Percentiles rank a stretch among this genome's conserved stretches.
These are phyloP conservation scores for Galendromus occidentalis DNA, from an alignment of 1,140 invertebrate genomes.

Conservation along the genomic window DNA sequence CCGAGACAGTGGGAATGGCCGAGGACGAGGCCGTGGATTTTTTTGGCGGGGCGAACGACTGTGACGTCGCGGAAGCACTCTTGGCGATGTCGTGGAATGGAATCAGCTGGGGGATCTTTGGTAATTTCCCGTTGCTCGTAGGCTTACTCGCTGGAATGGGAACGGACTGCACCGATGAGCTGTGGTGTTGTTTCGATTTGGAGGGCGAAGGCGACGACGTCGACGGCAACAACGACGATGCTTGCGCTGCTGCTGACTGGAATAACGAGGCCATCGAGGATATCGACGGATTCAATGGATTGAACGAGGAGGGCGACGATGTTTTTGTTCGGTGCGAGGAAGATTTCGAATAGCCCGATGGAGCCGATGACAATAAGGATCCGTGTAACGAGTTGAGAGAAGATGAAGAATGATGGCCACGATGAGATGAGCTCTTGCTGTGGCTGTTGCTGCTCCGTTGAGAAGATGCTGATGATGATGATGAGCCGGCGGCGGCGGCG, in stretches of 20 bases:
- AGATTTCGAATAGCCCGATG: no score
- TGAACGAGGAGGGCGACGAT: not conserved
- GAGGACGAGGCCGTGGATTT: not conserved
- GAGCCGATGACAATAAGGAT: no score
- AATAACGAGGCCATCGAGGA: not conserved
- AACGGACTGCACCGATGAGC: not conserved
- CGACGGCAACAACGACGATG: not conserved
- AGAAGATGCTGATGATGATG: no score
- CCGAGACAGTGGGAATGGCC: not conserved
- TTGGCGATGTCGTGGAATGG: not conserved
- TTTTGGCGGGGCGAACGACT: not conserved
- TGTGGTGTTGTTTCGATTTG: slow-evolving; percentile 2
- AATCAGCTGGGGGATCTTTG: slow-evolving; percentile 3
- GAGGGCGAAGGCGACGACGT: not conserved
- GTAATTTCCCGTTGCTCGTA: not conserved
- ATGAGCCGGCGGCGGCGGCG: no score
- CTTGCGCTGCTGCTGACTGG: slow-evolving; percentile 5
- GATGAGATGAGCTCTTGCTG: no score
- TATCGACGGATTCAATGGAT: not conserved
- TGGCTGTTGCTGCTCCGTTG: no score
- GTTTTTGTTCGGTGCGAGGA: no score
- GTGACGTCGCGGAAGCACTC: not conserved
- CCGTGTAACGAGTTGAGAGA: no score
- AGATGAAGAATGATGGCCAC: no score
- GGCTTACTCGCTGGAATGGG: not conserved